Evolutionary conservation across 2,113 vertebrate genomes (phyloP).

Genomic region (Rhadina sibilatrix): DNA sequence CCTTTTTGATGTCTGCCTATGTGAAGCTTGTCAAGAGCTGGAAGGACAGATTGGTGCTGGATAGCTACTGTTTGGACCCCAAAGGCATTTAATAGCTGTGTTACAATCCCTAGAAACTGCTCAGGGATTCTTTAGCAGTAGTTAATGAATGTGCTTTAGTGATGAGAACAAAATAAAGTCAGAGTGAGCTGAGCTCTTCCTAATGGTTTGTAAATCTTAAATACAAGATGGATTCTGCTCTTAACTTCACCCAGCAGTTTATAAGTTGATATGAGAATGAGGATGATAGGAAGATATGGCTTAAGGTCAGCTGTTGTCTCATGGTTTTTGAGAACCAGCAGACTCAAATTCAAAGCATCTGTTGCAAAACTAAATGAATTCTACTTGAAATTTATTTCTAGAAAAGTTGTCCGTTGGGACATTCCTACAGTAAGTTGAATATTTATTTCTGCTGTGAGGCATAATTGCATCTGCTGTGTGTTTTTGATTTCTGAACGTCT

Average conservation of each 20-base stretch:
- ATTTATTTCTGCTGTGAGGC: conserved; percentile 38
- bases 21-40: background rate
- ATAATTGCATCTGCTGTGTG: conserved; percentile 33
- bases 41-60: background rate
- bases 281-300: background rate
- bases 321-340: conserved; percentile 33
- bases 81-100: background rate
- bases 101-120: background rate
- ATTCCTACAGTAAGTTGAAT: conserved; percentile 31
- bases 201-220: conserved; percentile 19
- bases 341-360: conserved; percentile 50
- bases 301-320: background rate
- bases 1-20: background rate
- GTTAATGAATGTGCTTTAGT: background rate
- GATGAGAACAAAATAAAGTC: background rate
- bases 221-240: background rate
- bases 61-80: conserved; percentile 13
- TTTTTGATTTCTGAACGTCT: background rate
- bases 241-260: conserved; percentile 36
- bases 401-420: background rate
- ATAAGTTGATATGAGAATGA: background rate
- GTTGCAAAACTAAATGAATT: conserved; percentile 22
- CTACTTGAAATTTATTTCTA: conserved; percentile 24
- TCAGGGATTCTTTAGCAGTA: background rate
- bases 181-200: background rate